phyloP scores from a whole-genome alignment of 53 echinoderm and acorn worm species.

The Echinometra lucunter region DNA sequence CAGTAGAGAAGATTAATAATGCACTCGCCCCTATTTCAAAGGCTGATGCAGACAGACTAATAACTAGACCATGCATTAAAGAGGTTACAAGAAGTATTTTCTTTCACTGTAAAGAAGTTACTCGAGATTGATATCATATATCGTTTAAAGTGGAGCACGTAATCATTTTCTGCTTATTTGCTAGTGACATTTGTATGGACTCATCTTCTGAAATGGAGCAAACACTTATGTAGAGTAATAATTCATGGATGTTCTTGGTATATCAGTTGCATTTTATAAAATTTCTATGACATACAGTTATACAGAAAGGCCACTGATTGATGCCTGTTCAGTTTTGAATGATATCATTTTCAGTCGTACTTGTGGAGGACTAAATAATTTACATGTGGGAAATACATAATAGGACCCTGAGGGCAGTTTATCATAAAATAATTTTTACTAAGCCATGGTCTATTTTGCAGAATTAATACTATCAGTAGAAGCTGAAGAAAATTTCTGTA shows the following conservation, averaged over 20 bases:
- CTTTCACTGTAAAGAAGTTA: neutral
- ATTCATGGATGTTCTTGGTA: neutral
- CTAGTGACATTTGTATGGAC: neutral
- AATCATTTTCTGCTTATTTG: neutral
- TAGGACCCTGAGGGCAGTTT: too few relatives aligned
- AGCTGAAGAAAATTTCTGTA: neutral
- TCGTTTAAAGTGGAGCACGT: neutral
- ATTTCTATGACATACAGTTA: too few relatives aligned
- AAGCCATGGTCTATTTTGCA: neutral
- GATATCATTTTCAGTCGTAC: neutral
- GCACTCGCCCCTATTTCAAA: neutral
- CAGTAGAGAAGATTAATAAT: constrained; percentile 21
- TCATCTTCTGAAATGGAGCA: neutral
- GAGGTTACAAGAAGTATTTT: neutral
- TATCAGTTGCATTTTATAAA: neutral
- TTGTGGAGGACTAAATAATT: too few relatives aligned
- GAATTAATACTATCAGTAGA: neutral
- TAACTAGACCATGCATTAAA: constrained; percentile 10
- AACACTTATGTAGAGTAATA: neutral
- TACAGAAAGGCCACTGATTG: neutral
- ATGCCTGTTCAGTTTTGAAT: neutral
- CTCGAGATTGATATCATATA: neutral
- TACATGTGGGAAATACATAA: neutral
- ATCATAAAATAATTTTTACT: neutral
- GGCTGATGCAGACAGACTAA: neutral